Evolutionary conservation across 1,140 invertebrate genomes (phyloP).

Genomic region (Ditylenchus dipsaci): DNA sequence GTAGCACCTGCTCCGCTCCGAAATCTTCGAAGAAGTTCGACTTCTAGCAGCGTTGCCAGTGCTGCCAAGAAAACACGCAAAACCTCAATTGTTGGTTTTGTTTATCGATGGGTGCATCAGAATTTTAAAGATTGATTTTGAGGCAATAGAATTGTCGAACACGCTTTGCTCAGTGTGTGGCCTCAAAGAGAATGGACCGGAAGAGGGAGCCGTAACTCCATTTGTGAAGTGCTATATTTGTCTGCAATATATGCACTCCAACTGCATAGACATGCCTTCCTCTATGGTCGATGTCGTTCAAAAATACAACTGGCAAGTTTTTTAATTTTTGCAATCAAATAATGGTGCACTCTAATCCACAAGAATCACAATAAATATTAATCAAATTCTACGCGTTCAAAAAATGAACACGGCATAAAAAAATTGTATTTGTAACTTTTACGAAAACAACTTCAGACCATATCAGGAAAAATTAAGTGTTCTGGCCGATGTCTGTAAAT

Average conservation of each 20-base stretch:
- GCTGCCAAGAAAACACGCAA: background rate
- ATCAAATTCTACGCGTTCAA: too few relatives aligned
- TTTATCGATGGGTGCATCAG: background rate
- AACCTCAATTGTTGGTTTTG: background rate
- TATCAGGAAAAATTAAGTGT: too few relatives aligned
- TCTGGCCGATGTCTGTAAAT: too few relatives aligned
- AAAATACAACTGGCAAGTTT: conserved; percentile 73
- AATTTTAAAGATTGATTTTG: background rate
- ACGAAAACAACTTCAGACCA: too few relatives aligned
- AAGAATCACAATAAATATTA: too few relatives aligned
- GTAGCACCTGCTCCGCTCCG: background rate
- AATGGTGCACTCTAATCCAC: too few relatives aligned
- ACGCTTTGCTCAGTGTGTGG: conserved; percentile 10
- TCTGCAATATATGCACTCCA: conserved; percentile 23
- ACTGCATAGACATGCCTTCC: conserved; percentile 39
- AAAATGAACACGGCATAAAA: too few relatives aligned
- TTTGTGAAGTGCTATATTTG: conserved; percentile 20
- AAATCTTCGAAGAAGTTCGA: background rate
- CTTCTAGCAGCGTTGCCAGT: background rate
- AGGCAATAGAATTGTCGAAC: too few relatives aligned
- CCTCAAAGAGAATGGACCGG: too few relatives aligned
- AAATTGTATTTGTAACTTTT: too few relatives aligned
- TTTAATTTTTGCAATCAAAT: too few relatives aligned
- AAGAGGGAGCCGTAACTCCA: background rate
- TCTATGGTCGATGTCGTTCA: conserved; percentile 61